These are phyloP conservation scores for Osmoderma eremita DNA, from an alignment of 2,888 invertebrate species.

Conservation along the genomic window DNA sequence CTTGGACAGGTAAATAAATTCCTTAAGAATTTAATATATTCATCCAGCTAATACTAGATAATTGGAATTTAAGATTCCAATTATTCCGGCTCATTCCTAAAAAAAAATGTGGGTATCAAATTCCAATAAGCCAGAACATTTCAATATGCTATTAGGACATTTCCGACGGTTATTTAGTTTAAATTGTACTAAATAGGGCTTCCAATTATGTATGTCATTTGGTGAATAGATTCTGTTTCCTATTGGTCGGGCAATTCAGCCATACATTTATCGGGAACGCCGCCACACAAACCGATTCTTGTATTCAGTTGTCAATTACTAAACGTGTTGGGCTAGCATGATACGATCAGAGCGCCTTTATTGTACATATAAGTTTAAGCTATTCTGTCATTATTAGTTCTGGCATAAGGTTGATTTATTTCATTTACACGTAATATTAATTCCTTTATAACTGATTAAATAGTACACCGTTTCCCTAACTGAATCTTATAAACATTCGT, in stretches of 20 bases:
- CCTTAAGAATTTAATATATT: too few species aligned
- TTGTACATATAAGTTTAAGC: not conserved
- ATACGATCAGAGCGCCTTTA: slow-evolving; percentile 8
- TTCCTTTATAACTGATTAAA: too few species aligned
- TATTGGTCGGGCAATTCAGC: slow-evolving; percentile 9
- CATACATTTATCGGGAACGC: slow-evolving; percentile 10
- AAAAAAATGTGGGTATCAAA: too few species aligned
- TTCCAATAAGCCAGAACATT: too few species aligned
- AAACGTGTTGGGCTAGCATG: slow-evolving; percentile 1
- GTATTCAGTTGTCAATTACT: slow-evolving; percentile 18
- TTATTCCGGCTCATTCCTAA: too few species aligned
- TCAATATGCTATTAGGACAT: not conserved
- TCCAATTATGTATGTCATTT: slow-evolving; percentile 21
- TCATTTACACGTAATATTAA: too few species aligned
- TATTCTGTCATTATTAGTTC: not conserved
- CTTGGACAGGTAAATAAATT: too few species aligned
- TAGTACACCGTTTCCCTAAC: too few species aligned
- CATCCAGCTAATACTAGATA: too few species aligned
- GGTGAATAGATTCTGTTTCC: not conserved
- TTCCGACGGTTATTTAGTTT: not conserved
- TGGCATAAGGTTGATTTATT: too few species aligned
- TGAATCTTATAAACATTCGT: too few species aligned
- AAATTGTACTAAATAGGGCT: slow-evolving; percentile 6
- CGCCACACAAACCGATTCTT: slow-evolving; percentile 15
- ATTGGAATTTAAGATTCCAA: too few species aligned